Evolutionary conservation across 2,113 vertebrate genomes (phyloP).

Genomic region (Acanthochromis polyacanthus): DNA sequence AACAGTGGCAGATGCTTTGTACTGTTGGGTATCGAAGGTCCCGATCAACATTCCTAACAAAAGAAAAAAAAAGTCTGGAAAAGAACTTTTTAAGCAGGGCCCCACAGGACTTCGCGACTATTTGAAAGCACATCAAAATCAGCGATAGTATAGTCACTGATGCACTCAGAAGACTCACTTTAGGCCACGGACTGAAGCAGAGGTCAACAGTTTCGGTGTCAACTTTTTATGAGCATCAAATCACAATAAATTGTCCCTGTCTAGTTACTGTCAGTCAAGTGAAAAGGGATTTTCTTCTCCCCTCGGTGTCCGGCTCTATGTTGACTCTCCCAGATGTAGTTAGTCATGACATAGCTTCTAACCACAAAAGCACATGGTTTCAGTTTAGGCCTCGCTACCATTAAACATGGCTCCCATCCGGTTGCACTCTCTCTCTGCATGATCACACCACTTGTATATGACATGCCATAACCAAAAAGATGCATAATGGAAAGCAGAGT

Average conservation of each 20-base stretch:
- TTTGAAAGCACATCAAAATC: constrained; percentile 49
- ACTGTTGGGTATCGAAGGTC: constrained; percentile 64
- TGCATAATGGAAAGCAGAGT: constrained; percentile 69
- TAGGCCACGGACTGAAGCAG: constrained; percentile 25
- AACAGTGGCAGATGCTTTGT: constrained; percentile 47
- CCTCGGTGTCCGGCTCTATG: constrained; percentile 46
- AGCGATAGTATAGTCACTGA: constrained; percentile 14
- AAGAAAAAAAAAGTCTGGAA: constrained; percentile 45
- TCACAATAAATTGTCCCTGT: constrained; percentile 68
- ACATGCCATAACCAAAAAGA: constrained; percentile 55
- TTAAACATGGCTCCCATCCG: constrained; percentile 73
- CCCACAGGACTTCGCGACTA: constrained; percentile 40
- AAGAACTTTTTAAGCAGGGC: constrained; percentile 38
- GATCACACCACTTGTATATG: constrained; percentile 58
- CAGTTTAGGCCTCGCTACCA: constrained; percentile 78
- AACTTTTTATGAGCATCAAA: constrained; percentile 65
- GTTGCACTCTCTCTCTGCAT: constrained; percentile 38
- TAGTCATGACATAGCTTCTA: constrained; percentile 75
- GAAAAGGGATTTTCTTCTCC: constrained; percentile 56
- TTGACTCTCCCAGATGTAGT: constrained; percentile 70
- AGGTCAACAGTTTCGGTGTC: constrained; percentile 59
- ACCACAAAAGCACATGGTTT: constrained; percentile 82
- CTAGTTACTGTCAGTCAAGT: constrained; percentile 69
- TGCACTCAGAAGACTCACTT: constrained; percentile 6
- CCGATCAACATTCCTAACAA: constrained; percentile 42